Evolutionary conservation across 2,888 invertebrate genomes (phyloP).

Genomic region (Lathronympha strigana): DNA sequence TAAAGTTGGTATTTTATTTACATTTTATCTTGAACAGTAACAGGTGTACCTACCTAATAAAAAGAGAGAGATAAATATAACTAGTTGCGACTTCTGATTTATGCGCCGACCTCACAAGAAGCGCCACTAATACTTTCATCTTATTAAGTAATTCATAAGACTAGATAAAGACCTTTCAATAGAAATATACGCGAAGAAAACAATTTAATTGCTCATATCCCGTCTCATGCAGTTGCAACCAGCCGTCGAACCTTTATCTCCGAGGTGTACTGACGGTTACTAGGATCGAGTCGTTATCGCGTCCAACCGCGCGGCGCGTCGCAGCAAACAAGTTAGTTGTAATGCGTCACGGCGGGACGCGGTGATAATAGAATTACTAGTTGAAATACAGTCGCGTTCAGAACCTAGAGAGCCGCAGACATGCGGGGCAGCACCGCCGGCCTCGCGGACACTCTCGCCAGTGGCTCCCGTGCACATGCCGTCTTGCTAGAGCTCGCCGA

Average conservation of each 20-base stretch:
- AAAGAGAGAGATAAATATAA: background rate
- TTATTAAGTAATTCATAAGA: conserved; percentile 13
- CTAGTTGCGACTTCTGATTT: background rate
- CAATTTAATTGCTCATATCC: conserved; percentile 29
- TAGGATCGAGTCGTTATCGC: conserved; percentile 42
- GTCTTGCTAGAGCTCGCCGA: conserved; percentile 88
- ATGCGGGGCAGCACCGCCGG: conserved; percentile 89
- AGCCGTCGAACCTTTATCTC: conserved; percentile 41
- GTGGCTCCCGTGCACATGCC: conserved; percentile 77
- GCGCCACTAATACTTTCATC: conserved; percentile 4
- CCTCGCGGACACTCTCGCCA: conserved; percentile 85
- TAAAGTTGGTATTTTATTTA: no score
- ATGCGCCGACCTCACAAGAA: conserved; percentile 4
- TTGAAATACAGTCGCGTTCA: conserved; percentile 62
- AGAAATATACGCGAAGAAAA: conserved; percentile 16
- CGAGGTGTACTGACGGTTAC: conserved; percentile 35
- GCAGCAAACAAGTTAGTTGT: conserved; percentile 46
- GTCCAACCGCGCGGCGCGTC: conserved; percentile 40
- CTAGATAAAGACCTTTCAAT: conserved; percentile 12
- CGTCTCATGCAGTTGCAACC: conserved; percentile 27
- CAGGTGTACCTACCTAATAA: background rate
- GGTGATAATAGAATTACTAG: conserved; percentile 78
- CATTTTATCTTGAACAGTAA: no score
- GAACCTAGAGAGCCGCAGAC: conserved; percentile 65
- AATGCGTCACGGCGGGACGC: conserved; percentile 61